Evolutionary conservation across 2,113 vertebrate species (phyloP), one percentile per base, ranked within the genome.

Genomic region (Brienomyrus longianalis): DNA sequence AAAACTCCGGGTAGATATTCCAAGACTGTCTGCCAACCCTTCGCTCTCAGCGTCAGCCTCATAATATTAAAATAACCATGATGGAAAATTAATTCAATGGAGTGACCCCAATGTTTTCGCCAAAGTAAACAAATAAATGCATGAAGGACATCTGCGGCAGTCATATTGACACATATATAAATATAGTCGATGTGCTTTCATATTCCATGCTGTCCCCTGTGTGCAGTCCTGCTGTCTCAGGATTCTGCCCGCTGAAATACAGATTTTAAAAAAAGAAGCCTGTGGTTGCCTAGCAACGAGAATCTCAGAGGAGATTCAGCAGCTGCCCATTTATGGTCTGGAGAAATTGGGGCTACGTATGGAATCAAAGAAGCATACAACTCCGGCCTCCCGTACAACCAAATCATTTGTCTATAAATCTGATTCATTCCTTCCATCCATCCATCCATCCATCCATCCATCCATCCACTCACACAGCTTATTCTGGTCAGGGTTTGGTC

Each of bases 271-370:
- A 93, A 86, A 50, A 54, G 80, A 92, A 92, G 92, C 92, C 90
- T 93, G 90, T 90, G 90, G 94, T 95, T 94, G 90, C 95, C 93
- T 93, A 95, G 94, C 94, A 95, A 95, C 94, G 56, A 48, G 17
- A 48, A 86, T 91, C 89, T 93, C 92, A 94, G 93, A 94, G 91
- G 90, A 17, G 92, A 39, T 66, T 89, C 70, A 39, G 56, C 87
- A 90, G 62, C 90, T 91, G 91, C 87, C 84, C 87, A 54, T 92
- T 89, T 88, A 90, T 70, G 90, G 86, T 91, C 90, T 89, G 89
- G 91, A 89, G 27, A 89, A 62, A 74, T 43, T 35, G 77, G 89
- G 54, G 1, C 3, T 52, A 39, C 74, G 35, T 54, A 54, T 87
- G 85, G 85, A 87, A 9, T 54, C 51, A 54, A 13, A 54, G 1